phyloP scores from a whole-genome alignment of 2,113 vertebrate genomes.

The Vimba vimba region DNA sequence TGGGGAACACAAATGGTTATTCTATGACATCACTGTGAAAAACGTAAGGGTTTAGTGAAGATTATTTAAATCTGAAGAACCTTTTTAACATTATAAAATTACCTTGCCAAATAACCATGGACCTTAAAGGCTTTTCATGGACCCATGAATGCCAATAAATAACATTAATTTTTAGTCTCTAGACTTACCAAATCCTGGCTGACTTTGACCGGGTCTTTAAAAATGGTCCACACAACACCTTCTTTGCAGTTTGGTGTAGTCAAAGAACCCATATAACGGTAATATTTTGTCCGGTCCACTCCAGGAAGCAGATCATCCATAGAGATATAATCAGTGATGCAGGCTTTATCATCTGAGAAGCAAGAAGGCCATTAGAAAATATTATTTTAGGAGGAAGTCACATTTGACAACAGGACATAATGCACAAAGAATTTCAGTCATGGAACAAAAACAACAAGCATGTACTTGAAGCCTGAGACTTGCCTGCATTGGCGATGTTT shows the following conservation, averaged over 20 bases:
- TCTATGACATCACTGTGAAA: too few species aligned
- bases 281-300: conserved; percentile 70
- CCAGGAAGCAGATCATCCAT: conserved; percentile 68
- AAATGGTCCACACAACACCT: conserved; percentile 77
- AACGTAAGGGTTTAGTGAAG: too few species aligned
- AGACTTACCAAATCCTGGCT: conserved; percentile 69
- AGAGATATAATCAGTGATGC: conserved; percentile 50
- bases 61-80: too few species aligned
- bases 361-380: background rate
- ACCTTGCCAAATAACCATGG: too few species aligned
- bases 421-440: too few species aligned
- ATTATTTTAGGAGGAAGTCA: too few species aligned
- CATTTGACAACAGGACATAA: too few species aligned
- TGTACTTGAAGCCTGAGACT: background rate
- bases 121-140: too few species aligned
- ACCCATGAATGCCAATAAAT: too few species aligned
- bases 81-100: too few species aligned
- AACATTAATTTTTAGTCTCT: background rate
- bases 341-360: background rate
- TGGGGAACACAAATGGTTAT: too few species aligned
- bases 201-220: conserved; percentile 73
- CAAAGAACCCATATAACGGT: conserved; percentile 77
- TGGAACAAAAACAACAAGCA: background rate
- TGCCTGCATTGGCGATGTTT: conserved; percentile 56
- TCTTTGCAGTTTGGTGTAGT: conserved; percentile 73